Evolutionary conservation across 2,113 vertebrate genomes (phyloP).

Genomic region (Cricetomys ansorgei): DNA sequence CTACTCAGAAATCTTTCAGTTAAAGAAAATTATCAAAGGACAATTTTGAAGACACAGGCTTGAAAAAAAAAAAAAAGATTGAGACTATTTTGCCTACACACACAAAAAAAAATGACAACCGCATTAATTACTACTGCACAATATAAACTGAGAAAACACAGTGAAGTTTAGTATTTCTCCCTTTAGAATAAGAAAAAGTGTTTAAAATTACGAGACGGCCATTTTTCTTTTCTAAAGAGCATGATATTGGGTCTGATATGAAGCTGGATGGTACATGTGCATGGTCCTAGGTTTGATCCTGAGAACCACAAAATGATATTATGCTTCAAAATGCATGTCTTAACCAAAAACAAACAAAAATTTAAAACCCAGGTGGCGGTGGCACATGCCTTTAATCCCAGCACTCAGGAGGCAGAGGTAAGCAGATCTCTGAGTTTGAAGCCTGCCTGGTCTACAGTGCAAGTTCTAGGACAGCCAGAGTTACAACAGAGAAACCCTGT

Average conservation of each 20-base stretch:
- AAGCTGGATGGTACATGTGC: neutral
- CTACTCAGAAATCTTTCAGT: neutral
- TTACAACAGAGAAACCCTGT: too few relatives aligned
- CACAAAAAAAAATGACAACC: neutral
- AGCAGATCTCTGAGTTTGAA: too few relatives aligned
- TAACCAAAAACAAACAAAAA: too few relatives aligned
- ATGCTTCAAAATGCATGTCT: neutral
- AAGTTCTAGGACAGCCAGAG: too few relatives aligned
- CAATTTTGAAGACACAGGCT: slow-evolving; percentile 1
- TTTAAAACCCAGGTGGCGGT: too few relatives aligned
- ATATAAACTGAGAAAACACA: neutral
- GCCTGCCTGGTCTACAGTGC: too few relatives aligned
- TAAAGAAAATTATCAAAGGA: slow-evolving; percentile 51
- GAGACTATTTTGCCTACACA: neutral
- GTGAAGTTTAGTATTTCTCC: neutral
- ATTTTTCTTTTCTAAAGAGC: neutral
- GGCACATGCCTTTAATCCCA: too few relatives aligned
- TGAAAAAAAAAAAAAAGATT: neutral
- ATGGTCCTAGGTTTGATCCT: neutral
- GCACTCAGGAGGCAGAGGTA: too few relatives aligned
- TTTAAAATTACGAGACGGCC: neutral
- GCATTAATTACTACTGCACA: neutral
- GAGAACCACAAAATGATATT: neutral
- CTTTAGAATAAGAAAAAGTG: neutral
- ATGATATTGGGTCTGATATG: neutral